A percentile compares a stretch with the other conserved stretches of the same genome.
Evolutionary conservation across 2,797 vertebrate species (phyloP).

Genomic region (Sebastes matsubarae): DNA sequence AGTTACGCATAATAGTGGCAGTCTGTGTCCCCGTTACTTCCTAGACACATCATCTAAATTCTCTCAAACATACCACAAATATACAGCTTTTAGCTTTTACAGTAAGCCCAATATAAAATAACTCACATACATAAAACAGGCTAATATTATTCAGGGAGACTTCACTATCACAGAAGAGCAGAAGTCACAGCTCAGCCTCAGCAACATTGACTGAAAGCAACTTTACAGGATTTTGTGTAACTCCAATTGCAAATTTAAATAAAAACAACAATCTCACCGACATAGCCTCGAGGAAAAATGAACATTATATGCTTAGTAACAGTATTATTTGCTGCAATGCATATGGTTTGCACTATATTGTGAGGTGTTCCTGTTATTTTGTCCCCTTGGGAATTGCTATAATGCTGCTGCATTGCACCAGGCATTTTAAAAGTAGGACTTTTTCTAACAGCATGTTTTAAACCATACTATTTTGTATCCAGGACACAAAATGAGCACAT

Average conservation of each 20-base stretch:
- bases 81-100: background rate
- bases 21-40: background rate
- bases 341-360: background rate
- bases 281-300: background rate
- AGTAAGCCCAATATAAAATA: background rate
- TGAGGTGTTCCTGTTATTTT: slow-evolving; percentile 1
- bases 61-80: background rate
- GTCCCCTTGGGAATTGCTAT: background rate
- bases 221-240: background rate
- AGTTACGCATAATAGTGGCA: background rate
- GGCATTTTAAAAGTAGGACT: background rate
- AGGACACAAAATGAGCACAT: background rate
- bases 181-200: background rate
- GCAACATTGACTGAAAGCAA: background rate
- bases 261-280: background rate
- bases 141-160: background rate
- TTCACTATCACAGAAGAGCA: background rate
- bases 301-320: background rate
- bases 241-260: background rate
- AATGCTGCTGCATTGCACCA: background rate
- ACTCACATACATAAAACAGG: background rate
- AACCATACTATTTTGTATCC: no score
- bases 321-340: background rate
- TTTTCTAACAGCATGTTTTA: background rate
- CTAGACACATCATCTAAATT: background rate